A percentile compares a stretch with the other conserved stretches of the same genome.
These are phyloP conservation scores for Piscicola geometra DNA, from an alignment of 2,888 invertebrate genomes.

Conservation along the genomic window DNA sequence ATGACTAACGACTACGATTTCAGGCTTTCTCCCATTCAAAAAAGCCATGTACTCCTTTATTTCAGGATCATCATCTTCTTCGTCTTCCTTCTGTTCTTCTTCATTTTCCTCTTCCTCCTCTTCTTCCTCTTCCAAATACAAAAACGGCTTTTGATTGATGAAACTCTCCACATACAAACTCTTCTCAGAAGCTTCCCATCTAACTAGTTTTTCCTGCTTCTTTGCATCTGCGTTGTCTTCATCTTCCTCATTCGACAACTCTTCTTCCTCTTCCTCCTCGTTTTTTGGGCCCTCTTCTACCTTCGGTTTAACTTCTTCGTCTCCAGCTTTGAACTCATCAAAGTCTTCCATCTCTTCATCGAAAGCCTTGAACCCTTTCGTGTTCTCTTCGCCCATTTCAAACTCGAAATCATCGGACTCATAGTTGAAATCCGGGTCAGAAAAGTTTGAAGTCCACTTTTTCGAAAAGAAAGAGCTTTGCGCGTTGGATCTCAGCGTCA, in stretches of 20 bases:
- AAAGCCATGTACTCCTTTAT: neutral
- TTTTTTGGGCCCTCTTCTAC: neutral
- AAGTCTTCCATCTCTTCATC: neutral
- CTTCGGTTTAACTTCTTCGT: neutral
- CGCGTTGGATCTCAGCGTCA: too few species aligned
- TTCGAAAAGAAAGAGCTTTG: too few species aligned
- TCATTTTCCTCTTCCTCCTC: constrained; percentile 10
- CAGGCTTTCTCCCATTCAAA: too few species aligned
- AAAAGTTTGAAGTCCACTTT: too few species aligned
- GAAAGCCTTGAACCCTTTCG: too few species aligned
- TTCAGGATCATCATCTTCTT: neutral
- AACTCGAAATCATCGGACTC: neutral
- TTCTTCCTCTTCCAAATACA: neutral
- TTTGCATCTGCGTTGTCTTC: neutral
- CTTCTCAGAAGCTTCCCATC: neutral
- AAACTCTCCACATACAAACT: neutral
- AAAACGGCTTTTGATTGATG: neutral
- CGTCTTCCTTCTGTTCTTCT: neutral
- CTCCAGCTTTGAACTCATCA: neutral
- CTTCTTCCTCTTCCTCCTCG: neutral
- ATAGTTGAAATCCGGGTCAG: too few species aligned
- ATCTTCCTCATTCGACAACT: neutral
- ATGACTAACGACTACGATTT: too few species aligned
- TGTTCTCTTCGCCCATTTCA: neutral
- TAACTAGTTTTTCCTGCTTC: neutral